Conservation (phyloP, 1,140 invertebrate genomes). For the Drosophila athabasca region DNA sequence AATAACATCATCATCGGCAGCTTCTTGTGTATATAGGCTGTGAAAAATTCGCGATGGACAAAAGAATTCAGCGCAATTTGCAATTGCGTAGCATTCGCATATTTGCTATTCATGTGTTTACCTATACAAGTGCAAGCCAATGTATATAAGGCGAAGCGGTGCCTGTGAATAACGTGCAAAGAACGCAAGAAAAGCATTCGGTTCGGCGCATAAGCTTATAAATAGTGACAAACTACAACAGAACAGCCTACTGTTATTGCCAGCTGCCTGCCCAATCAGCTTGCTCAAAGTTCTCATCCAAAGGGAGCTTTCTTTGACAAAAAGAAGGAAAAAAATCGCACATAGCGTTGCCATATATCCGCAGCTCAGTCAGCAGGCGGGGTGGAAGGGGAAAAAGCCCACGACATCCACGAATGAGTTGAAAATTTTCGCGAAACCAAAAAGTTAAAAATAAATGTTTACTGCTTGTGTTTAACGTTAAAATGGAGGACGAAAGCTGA, state of each 20-base stretch:
- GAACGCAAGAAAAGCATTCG: conserved; percentile 38
- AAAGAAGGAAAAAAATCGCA: conserved; percentile 14
- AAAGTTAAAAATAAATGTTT: conserved; percentile 82
- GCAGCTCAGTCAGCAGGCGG: conserved; percentile 14
- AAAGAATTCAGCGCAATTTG: conserved; percentile 62
- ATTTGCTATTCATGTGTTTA: conserved; percentile 11
- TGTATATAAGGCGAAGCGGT: conserved; percentile 29
- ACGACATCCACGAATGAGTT: conserved; percentile 76
- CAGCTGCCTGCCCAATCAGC: conserved; percentile 12
- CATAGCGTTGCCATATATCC: conserved; percentile 30
- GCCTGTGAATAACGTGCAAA: conserved; percentile 39
- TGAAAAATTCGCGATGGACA: conserved; percentile 53
- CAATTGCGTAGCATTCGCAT: conserved; percentile 65
- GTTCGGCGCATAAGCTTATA: conserved; percentile 46
- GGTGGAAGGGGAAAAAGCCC: conserved; percentile 65
- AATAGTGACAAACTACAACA: conserved; percentile 61
- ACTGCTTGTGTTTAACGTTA: conserved; percentile 45
- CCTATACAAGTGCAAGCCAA: conserved; percentile 11
- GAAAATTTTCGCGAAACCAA: conserved; percentile 78
- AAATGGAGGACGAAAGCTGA: conserved; percentile 28
- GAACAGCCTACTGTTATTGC: conserved; percentile 43
- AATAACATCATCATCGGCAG: conserved; percentile 42
- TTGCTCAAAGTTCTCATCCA: conserved; percentile 32
- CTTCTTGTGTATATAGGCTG: conserved; percentile 39
- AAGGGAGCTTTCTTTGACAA: conserved; percentile 4